These are phyloP conservation scores for Coreoperca whiteheadi DNA, from an alignment of 2,113 vertebrate genomes.

Conservation along the genomic window DNA sequence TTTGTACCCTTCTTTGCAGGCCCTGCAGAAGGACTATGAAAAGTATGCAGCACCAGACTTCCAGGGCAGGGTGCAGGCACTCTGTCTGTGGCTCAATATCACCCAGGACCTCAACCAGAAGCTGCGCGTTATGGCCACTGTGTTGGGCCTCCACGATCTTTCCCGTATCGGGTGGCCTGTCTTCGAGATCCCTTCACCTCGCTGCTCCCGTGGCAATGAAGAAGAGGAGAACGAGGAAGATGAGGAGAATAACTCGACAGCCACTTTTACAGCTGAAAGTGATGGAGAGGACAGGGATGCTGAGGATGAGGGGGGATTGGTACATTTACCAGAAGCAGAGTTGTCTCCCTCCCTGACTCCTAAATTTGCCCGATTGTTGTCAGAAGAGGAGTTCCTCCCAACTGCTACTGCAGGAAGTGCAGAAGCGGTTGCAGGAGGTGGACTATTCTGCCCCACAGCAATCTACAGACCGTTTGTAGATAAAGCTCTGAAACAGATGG, in stretches of 20 bases:
- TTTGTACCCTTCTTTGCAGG: constrained; percentile 96
- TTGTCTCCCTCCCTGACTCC: constrained; percentile 79
- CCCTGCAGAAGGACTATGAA: constrained; percentile 96
- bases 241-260: constrained; percentile 85
- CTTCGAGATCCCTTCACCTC: constrained; percentile 97
- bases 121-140: constrained; percentile 97
- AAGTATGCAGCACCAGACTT: constrained; percentile 97
- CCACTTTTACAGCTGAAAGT: constrained; percentile 88
- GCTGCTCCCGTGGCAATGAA: constrained; percentile 88
- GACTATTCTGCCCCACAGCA: constrained; percentile 90
- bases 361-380: constrained; percentile 86
- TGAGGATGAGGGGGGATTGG: constrained; percentile 40
- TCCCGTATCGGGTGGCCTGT: constrained; percentile 98
- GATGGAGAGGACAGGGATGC: constrained; percentile 86
- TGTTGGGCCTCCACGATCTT: constrained; percentile 94
- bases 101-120: constrained; percentile 99
- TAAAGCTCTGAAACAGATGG: constrained; percentile 99
- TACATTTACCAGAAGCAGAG: constrained; percentile 64
- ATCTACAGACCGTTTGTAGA: constrained; percentile 99
- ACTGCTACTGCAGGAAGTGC: constrained; percentile 49
- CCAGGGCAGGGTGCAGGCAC: constrained; percentile 98
- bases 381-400: constrained; percentile 88
- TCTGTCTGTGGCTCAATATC: constrained; percentile 98
- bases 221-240: constrained; percentile 86
- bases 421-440: constrained; percentile 69